phyloP scores from a whole-genome alignment of 2,113 vertebrate genomes.

The Hymenochirus boettgeri region DNA sequence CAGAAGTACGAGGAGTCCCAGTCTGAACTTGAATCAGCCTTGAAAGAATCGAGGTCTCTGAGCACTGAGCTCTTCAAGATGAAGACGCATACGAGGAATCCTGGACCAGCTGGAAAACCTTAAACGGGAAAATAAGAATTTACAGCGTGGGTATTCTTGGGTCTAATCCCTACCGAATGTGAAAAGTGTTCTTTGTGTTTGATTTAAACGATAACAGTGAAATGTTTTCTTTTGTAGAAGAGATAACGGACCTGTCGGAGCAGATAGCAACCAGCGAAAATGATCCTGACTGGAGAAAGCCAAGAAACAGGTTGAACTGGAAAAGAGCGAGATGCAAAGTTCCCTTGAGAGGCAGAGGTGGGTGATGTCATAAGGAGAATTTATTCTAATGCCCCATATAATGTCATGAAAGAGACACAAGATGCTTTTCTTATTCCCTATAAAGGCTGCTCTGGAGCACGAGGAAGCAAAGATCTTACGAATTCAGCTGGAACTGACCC shows the following conservation, averaged over 20 bases:
- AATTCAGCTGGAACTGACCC: constrained; percentile 73
- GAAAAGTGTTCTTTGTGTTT: too few species aligned
- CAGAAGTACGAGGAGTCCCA: constrained; percentile 74
- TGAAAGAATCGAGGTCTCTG: constrained; percentile 67
- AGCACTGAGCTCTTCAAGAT: constrained; percentile 75
- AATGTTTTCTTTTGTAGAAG: constrained; percentile 59
- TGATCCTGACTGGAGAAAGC: constrained; percentile 70
- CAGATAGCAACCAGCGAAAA: constrained; percentile 72
- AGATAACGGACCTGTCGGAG: constrained; percentile 73
- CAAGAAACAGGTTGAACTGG: constrained; percentile 73
- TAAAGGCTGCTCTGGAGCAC: constrained; percentile 71
- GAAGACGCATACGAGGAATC: constrained; percentile 73
- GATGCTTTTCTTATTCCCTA: not conserved
- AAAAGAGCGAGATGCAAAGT: constrained; percentile 70
- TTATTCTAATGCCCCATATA: too few species aligned
- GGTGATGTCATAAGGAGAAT: not conserved
- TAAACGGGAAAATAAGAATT: constrained; percentile 73
- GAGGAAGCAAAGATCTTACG: constrained; percentile 77
- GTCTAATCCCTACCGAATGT: too few species aligned
- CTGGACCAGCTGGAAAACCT: constrained; percentile 71
- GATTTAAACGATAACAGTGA: too few species aligned
- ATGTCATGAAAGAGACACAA: too few species aligned
- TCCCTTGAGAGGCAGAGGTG: constrained; percentile 78
- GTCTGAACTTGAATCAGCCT: constrained; percentile 66
- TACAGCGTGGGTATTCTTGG: constrained; percentile 58